Evolutionary conservation across 2,797 vertebrate species (phyloP), one percentile per base, ranked within the genome.

Genomic region (Eurystomus glaucurus): DNA sequence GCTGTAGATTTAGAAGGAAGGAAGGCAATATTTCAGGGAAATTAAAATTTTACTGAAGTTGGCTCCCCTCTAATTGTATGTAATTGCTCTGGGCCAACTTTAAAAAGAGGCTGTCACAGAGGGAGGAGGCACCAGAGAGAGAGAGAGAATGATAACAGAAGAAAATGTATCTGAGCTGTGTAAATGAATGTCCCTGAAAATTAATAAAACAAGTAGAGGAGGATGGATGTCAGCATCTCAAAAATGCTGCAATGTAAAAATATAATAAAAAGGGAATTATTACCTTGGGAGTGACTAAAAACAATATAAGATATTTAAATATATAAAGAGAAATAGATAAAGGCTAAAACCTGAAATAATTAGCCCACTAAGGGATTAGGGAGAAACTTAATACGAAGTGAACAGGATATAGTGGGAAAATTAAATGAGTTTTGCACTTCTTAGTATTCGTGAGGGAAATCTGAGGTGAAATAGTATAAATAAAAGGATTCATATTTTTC

Each of bases 341-440:
- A 96, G 65, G 76, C 48, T 92, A 82, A 92, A 95, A 85, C 81
- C 62, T 55, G 62, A 93, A 93, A 93, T 97, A 97, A 97, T 98
- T 97, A 96, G 86, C 85, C 93, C 94, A 95, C 95, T 50, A 85
- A 92, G 93, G 94, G 85, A 95, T 88, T 95, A 94, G 50, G 69
- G 85, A 58, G 62, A 93, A 97, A 88, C 69, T 85, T 86, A 91
- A 91, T 93, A 78, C 1, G 6, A 95, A 97, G 82, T 58, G 88
- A 97, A 87, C 39, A 85, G 66, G 81, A 94, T 96, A 88, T 37
- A 93, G 76, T 77, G 76, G 66, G 76, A 85, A 83, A 96, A 96
- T 88, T 93, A 94, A 96, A 95, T 92, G 86, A 92, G 85, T 93
- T 97, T 93, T 92, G 62, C 39, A 90, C 52, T 90, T 75, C 45